Base-by-base conservation (phyloP, 2,113 vertebrate species). In the Alexandromys fortis region DNA sequence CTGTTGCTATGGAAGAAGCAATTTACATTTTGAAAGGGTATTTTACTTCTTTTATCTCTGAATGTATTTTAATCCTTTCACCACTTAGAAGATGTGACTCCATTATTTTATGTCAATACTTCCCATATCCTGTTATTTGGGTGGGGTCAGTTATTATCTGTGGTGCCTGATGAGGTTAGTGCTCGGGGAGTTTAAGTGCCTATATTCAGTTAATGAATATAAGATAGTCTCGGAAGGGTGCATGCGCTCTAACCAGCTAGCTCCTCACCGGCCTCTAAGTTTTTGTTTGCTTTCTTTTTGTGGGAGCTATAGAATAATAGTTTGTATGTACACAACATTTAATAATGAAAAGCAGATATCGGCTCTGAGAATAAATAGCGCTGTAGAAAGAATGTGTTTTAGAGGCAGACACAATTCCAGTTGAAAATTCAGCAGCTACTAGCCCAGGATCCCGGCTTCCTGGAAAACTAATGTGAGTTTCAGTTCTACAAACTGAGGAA, bases 11-110 rank as follows among this genome's bases (percentile, higher is more conserved):
- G 96, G 94, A 97, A 96, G 96, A 96, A 95, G 96, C 87, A 93
- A 98, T 98, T 97, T 98, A 96, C 97, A 97, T 97, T 98, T 97
- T 97, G 96, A 97, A 97, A 95, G 97, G 85, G 67, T 96, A 92
- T 95, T 97, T 97, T 93, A 47, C 93, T 92, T 86, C 91, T 97
- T 97, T 96, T 97, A 96, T 98, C 95, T 97, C 92, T 88, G 86
- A 97, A 87, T 81, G 76, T 95, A 97, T 96, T 98, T 97, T 95
- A 96, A 97, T 97, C 94, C 91, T 87, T 96, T 94, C 77, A 73
- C 61, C 89, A 63, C 89, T 89, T 96, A 73, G 93, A 76, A 96
- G 97, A 96, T 61, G 9, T 88, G 93, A 93, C 67, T 96, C 94
- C 85, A 97, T 97, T 97, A 93, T 95, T 97, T 96, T 92, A 90